Evolutionary conservation across 2,113 vertebrate genomes (phyloP), one percentile per base, ranked within the genome.

Genomic region (Etheostoma cragini): DNA sequence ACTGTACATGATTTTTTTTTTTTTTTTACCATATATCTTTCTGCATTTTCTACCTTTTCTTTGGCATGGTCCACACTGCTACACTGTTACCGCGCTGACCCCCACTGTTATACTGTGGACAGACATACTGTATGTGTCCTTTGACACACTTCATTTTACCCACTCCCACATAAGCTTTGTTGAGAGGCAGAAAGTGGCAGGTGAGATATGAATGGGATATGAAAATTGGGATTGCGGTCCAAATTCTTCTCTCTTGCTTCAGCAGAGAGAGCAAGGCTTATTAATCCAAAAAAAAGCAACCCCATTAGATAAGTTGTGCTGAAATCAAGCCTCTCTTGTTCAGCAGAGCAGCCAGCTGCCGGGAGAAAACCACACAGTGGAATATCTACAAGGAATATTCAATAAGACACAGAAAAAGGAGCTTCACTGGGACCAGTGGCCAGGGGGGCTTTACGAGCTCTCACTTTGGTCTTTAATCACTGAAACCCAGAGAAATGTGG

Each of bases 391-490:
- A 73, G 76, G 72, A 70, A 72, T 61, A 65, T 78, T 87, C 74
- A 81, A 56, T 83, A 53, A 68, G 53, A 62, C 61, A 50, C 65
- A 56, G 63, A 75, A 49, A 42, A 45, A 33, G 54, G 38, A 74
- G 56, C 50, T 66, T 76, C 47, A 49, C 33, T 35, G 85, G 53
- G 75, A 84, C 76, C 70, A 42, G 64, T 62, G 53, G 76, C 84
- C 53, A 7, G 61, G 22, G 75, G 72, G 84, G 83, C 5, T 68
- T 85, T 81, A 21, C 10, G 19, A 84, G 69, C 52, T 75, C 63
- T 79, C 80, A 45, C 69, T 82, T 80, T 68, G 53, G 78, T 83
- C 73, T 89, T 88, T 83, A 85, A 85, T 84, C 81, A 87, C 81
- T 5, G 53, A 78, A 80, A 79, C 53, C 50, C 52, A 30, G 65